Evolutionary conservation across 2,797 vertebrate species (phyloP), one percentile per base, ranked within the genome.

Genomic region (Synaphobranchus kaupii): DNA sequence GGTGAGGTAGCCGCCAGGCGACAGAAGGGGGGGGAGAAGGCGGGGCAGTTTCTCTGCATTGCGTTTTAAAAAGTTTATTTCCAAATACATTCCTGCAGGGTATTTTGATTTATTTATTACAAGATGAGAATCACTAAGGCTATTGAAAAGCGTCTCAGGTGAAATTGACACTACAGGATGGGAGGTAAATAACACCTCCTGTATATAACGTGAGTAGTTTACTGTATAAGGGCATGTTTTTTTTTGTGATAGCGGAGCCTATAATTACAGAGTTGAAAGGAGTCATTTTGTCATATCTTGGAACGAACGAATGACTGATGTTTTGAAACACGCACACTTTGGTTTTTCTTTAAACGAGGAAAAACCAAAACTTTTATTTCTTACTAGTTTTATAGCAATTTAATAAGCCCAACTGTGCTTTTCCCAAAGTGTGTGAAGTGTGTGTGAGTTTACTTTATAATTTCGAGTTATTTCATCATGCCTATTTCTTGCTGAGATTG

Each of bases 1-100:
- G 92, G 90, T 90, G 91, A 93, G 93, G 92, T 92, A 91, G 86
- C 91, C 87, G 90, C 86, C 54, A 84, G 89, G 90, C 89, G 91
- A 92, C 91, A 89, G 92, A 92, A 90, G 89, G 91, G 89, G 93
- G 90, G 89, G 88, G 85, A 25, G 39, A 28, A 34, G 68, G 17
- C 1, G 31, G 44, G 22, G 44, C 5, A 3, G 20, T 39, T 78
- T 17, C 31, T 2, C 31, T 28, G 4, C 71, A 76, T 17, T 44
- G 71, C 4, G 34, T 3, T n/a, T n/a, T n/a, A 0, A 12, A 66
- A 76, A 76, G 31, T 15, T 39, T 39, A 13, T 39, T 12, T 39
- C 25, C 28, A 39, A 39, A 34, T 4, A 76, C 7, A 7, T 31
- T 44, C 34, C 12, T n/a, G 7, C 44, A 4, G 76, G 39, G 2